Conservation (phyloP, 2,888 invertebrate species). For the Petrolisthes manimaculis region DNA sequence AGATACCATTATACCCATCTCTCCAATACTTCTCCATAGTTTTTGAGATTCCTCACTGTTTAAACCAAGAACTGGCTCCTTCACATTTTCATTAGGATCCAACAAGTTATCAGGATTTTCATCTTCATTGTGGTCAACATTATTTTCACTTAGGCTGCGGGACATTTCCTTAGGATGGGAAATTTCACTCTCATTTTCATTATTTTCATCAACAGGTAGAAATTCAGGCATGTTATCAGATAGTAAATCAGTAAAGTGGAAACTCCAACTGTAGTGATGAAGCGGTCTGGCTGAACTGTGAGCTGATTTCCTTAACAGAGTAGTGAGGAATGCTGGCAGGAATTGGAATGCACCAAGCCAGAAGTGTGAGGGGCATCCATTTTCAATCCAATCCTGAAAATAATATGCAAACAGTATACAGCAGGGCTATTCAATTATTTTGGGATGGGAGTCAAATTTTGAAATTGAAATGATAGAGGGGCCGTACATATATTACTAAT, state of each 20-base stretch:
- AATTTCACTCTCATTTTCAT: no score
- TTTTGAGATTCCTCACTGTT: conserved; percentile 30
- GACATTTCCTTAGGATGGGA: not conserved
- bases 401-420: no score
- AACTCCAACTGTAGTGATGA: conserved; percentile 48
- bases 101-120: not conserved
- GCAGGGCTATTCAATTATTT: no score
- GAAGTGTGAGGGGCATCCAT: conserved; percentile 44
- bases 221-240: conserved; percentile 15
- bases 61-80: not conserved
- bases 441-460: no score
- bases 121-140: not conserved
- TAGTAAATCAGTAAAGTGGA: conserved; percentile 38
- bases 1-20: conserved; percentile 36
- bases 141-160: not conserved
- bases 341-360: conserved; percentile 55
- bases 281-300: conserved; percentile 33
- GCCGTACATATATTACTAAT: no score
- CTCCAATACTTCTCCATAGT: conserved; percentile 31
- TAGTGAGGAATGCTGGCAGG: conserved; percentile 54
- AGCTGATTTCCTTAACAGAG: conserved; percentile 46
- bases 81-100: not conserved
- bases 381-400: conserved; percentile 53
- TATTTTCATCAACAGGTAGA: not conserved
- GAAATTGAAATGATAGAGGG: no score